These are phyloP conservation scores for Epizoanthus scotinus DNA, from an alignment of 92 coral and sea anemone genomes.

Conservation along the genomic window DNA sequence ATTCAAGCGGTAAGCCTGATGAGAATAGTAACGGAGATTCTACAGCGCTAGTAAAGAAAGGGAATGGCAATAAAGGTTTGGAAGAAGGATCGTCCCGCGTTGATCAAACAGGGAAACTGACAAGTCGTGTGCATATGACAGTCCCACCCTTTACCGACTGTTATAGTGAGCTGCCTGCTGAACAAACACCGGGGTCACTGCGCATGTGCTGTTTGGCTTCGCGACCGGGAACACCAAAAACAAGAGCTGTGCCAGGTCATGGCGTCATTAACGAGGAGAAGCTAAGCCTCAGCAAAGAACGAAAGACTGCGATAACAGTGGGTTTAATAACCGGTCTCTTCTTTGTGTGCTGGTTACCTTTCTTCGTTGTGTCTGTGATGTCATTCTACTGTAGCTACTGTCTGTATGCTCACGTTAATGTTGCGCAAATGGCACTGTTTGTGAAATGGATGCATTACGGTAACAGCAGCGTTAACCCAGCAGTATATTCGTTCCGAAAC, in stretches of 20 bases:
- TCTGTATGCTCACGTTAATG: constrained; percentile 11
- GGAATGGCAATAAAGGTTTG: not conserved
- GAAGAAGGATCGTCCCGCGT: not conserved
- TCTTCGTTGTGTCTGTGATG: constrained; percentile 32
- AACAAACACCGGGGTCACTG: not conserved
- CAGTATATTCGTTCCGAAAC: constrained; percentile 36
- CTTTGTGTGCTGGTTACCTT: constrained; percentile 37
- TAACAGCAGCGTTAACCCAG: constrained; percentile 32
- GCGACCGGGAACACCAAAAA: not conserved
- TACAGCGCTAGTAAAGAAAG: not conserved
- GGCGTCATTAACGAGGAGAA: not conserved
- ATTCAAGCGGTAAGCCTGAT: not conserved
- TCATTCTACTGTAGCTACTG: constrained; percentile 39
- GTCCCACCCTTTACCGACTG: not conserved
- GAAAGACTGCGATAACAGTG: constrained; percentile 34
- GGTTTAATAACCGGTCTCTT: constrained; percentile 31
- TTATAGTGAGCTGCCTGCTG: not conserved
- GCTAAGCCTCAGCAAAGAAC: not conserved
- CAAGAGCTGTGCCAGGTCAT: not conserved
- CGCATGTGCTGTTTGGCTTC: not conserved
- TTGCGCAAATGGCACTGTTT: constrained; percentile 17
- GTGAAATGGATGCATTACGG: constrained; percentile 42
- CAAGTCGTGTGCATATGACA: not conserved
- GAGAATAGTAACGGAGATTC: constrained; percentile 1
- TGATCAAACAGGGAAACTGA: no score